Evolutionary conservation across 2,113 vertebrate genomes (phyloP), one percentile per base, ranked within the genome.

Genomic region (Stegostoma tigrinum): DNA sequence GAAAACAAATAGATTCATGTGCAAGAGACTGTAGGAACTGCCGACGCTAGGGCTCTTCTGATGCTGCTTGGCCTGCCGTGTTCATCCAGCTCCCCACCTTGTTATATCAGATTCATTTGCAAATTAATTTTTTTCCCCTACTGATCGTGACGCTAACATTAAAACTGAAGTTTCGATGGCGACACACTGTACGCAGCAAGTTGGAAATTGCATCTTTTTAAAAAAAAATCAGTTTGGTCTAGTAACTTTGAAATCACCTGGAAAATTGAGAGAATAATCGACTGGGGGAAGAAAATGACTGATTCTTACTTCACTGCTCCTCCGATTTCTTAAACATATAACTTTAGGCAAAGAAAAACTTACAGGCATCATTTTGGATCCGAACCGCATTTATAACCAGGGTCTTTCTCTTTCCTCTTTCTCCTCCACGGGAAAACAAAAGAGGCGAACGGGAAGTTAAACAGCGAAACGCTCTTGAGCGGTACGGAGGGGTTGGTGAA

Each of bases 311-410:
- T 61, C 55, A 61, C 55, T 12, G 12, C 55, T 61, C 55, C 12
- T 61, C 55, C 55, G 1, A 61, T 61, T 61, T 61, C 55, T 61
- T 61, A 61, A 61, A 61, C 7, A 12, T 61, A 61, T 12, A 61
- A 61, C 12, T 61, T 61, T 61, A 0, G 55, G 0, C 8, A 8
- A 10, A 7, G 5, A 61, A 61, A 48, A 95, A 95, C 93, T 95
- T 95, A 95, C 93, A 2, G 93, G 93, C 93, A 95, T 95, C 93
- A 95, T 95, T 70, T 72, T 95, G 93, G 93, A 38, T 42, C 93
- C 93, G 93, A 95, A 95, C 94, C 94, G 24, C 94, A 95, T 70
- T 70, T 48, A 75, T 75, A 93, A 93, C 8, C 89, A 6, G 55
- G 87, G 52, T 64, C 34, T 91, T 61, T 83, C 3, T 30, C 17